Percentiles rank a stretch among this genome's conserved stretches.
Evolutionary conservation across 2,797 vertebrate species (phyloP).

Genomic region (Paguma larvata): DNA sequence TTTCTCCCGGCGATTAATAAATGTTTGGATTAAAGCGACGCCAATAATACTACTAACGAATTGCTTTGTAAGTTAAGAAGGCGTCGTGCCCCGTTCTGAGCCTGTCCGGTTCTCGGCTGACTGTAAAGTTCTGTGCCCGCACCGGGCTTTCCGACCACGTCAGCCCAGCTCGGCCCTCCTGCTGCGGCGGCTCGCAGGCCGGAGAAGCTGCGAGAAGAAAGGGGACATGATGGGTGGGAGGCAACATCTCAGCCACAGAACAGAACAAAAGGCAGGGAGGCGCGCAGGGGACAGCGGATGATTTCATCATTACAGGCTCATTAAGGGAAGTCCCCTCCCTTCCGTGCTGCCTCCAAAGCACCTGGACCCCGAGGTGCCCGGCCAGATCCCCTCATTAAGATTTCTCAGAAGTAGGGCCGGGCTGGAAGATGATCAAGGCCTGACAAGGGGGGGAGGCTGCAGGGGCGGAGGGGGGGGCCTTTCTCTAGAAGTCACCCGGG

Average conservation of each 20-base stretch:
- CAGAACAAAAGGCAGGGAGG: not conserved
- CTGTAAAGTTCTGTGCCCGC: not conserved
- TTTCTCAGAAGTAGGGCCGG: slow-evolving; percentile 35
- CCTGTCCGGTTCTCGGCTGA: not conserved
- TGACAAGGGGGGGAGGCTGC: not conserved
- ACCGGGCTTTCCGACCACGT: not conserved
- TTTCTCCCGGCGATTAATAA: not conserved
- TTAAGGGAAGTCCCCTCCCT: not conserved
- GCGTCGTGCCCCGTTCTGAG: not conserved
- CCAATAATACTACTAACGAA: not conserved
- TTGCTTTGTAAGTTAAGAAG: not conserved
- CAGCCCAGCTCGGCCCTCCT: not conserved
- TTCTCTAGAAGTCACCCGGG: slow-evolving; percentile 14
- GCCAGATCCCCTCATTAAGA: slow-evolving; percentile 63
- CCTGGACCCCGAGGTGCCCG: slow-evolving; percentile 23
- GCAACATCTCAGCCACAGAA: not conserved
- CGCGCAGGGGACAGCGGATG: not conserved
- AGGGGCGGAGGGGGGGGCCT: not conserved
- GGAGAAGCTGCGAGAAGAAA: not conserved
- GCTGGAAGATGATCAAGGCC: slow-evolving; percentile 39
- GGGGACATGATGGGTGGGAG: not conserved
- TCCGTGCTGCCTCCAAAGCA: slow-evolving; percentile 15
- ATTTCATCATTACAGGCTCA: slow-evolving; percentile 50
- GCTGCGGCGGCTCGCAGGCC: not conserved
- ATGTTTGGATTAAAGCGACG: not conserved